Evolutionary conservation across 2,113 vertebrate genomes (phyloP).

Genomic region (Rallus limicola): DNA sequence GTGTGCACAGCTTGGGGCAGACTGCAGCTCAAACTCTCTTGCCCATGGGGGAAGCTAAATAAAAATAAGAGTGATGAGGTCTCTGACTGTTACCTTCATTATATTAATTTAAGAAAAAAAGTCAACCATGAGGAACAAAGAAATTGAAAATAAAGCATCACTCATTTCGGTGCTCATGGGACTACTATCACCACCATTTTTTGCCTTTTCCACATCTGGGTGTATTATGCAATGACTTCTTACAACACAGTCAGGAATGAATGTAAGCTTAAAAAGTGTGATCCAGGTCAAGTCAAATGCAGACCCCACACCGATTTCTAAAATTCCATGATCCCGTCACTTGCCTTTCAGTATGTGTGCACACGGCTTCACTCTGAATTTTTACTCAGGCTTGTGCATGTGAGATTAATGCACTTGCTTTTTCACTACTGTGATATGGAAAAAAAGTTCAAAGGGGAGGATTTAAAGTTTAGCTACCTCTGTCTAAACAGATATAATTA

Average conservation of each 20-base stretch:
- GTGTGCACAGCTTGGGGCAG: background rate
- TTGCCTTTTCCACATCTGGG: background rate
- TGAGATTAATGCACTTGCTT: background rate
- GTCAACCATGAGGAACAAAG: background rate
- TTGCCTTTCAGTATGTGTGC: background rate
- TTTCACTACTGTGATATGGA: background rate
- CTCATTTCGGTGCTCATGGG: background rate
- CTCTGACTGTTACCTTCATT: background rate
- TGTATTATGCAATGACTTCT: background rate
- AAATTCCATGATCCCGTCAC: background rate
- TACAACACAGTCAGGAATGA: background rate
- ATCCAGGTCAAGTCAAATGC: background rate
- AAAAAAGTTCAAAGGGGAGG: background rate
- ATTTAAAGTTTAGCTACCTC: background rate
- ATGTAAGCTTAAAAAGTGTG: background rate
- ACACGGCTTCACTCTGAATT: background rate
- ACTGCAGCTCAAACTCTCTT: background rate
- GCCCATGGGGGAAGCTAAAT: background rate
- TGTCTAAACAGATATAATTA: background rate
- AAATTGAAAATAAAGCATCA: background rate
- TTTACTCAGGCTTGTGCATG: background rate
- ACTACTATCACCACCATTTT: background rate
- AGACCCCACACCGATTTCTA: background rate
- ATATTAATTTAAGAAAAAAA: background rate
- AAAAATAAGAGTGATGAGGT: background rate